Percentiles rank a stretch among this genome's conserved stretches.
These are phyloP conservation scores for Odontomachus brunneus DNA, from an alignment of 1,140 invertebrate species.

Conservation along the genomic window DNA sequence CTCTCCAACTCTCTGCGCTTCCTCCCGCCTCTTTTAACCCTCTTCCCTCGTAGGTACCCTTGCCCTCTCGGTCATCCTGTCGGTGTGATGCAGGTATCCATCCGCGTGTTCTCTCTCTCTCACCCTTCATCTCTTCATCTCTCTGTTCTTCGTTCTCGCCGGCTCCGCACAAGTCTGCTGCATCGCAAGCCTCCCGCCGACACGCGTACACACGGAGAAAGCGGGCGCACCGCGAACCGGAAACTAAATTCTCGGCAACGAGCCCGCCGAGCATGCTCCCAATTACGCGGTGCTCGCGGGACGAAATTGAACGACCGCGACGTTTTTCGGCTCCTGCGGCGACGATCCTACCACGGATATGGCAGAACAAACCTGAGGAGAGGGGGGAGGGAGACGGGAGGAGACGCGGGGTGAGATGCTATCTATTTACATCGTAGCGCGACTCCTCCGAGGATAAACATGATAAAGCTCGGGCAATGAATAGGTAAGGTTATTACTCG, in stretches of 20 bases:
- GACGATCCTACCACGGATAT: conserved; percentile 30
- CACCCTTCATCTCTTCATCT: conserved; percentile 15
- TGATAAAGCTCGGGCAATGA: conserved; percentile 49
- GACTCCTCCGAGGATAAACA: conserved; percentile 36
- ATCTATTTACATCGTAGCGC: conserved; percentile 13
- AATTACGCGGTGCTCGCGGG: conserved; percentile 77
- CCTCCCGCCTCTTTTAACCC: conserved; percentile 49
- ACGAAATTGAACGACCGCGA: conserved; percentile 75
- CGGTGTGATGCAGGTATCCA: conserved; percentile 2
- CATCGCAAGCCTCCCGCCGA: conserved; percentile 27
- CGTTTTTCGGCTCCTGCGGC: conserved; percentile 75
- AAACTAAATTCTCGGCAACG: conserved; percentile 81
- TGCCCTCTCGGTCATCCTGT: conserved; percentile 17
- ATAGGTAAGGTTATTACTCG: conserved; percentile 42
- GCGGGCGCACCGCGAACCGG: conserved; percentile 74
- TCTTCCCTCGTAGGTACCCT: not conserved
- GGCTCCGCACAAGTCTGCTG: not conserved
- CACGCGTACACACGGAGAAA: conserved; percentile 39
- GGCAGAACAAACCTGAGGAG: conserved; percentile 8
- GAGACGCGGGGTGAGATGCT: not conserved
- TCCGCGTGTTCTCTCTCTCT: conserved; percentile 28
- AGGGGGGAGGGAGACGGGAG: not conserved
- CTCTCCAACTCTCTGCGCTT: conserved; percentile 48
- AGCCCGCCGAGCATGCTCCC: conserved; percentile 80
- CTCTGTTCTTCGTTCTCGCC: not conserved